Percentiles rank a stretch among this genome's conserved stretches.
phyloP scores from a whole-genome alignment of 2,888 invertebrate genomes.

The Yponomeuta cagnagella region DNA sequence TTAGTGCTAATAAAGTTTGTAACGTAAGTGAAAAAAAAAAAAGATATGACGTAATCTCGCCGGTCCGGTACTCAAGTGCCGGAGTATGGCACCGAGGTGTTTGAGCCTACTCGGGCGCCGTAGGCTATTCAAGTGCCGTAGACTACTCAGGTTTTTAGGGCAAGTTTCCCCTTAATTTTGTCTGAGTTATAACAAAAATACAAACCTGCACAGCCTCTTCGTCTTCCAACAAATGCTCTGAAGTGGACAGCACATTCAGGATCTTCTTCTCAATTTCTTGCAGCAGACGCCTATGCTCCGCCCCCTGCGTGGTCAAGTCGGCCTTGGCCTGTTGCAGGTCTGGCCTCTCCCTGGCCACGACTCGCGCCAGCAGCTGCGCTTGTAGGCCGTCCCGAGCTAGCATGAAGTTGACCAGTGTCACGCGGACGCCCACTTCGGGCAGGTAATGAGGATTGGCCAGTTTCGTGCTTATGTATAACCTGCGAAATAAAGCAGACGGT shows the following conservation, averaged over 20 bases:
- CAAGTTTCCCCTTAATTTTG: too few relatives aligned
- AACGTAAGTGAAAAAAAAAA: too few relatives aligned
- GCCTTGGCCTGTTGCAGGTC: slow-evolving; percentile 94
- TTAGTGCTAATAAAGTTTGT: too few relatives aligned
- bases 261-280: slow-evolving; percentile 96
- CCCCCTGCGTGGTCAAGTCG: slow-evolving; percentile 85
- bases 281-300: slow-evolving; percentile 86
- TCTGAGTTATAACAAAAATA: too few relatives aligned
- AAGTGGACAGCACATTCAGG: slow-evolving; percentile 75
- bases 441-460: slow-evolving; percentile 94
- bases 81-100: too few relatives aligned
- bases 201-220: slow-evolving; percentile 87
- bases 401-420: slow-evolving; percentile 94
- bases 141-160: too few relatives aligned
- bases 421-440: slow-evolving; percentile 94
- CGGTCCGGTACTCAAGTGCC: too few relatives aligned
- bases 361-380: slow-evolving; percentile 92
- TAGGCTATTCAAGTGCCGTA: too few relatives aligned
- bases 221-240: slow-evolving; percentile 83
- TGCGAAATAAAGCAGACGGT: slow-evolving; percentile 34
- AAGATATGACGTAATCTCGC: too few relatives aligned
- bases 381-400: slow-evolving; percentile 91
- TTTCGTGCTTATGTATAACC: slow-evolving; percentile 95
- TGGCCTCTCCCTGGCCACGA: slow-evolving; percentile 93
- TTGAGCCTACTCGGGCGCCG: too few relatives aligned